These are phyloP conservation scores for Hiodon alosoides DNA, from an alignment of 2,113 vertebrate genomes.

Conservation along the genomic window DNA sequence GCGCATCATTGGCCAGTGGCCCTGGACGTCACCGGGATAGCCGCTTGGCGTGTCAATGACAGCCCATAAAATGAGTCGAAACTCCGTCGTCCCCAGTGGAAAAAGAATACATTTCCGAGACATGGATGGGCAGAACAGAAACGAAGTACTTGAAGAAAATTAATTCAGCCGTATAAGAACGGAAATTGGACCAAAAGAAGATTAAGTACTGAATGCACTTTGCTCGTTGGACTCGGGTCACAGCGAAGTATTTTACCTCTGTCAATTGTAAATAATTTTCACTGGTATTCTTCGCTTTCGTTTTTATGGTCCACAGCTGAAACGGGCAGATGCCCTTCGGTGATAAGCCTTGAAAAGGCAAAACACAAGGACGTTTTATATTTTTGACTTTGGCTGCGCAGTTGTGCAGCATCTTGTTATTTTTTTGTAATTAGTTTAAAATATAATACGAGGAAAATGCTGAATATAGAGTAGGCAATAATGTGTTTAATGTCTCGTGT, in stretches of 20 bases:
- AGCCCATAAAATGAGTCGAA: slow-evolving; percentile 18
- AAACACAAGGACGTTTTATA: neutral
- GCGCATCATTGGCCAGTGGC: slow-evolving; percentile 9
- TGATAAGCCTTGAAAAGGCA: neutral
- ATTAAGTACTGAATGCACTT: neutral
- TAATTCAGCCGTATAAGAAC: neutral
- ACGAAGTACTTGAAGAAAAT: neutral
- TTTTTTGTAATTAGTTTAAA: neutral
- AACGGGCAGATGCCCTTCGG: neutral
- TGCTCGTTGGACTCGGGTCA: neutral
- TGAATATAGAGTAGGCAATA: too few relatives aligned
- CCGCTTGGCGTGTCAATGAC: neutral
- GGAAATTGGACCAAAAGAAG: neutral
- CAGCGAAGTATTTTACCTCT: neutral
- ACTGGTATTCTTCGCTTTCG: slow-evolving; percentile 2
- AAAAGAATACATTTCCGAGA: neutral
- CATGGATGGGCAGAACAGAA: neutral
- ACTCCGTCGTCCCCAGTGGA: neutral
- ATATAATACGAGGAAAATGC: too few relatives aligned
- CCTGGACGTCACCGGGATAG: slow-evolving; percentile 10
- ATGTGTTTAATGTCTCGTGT: too few relatives aligned
- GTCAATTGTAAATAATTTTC: neutral
- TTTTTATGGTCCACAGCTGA: neutral
- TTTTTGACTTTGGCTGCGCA: neutral
- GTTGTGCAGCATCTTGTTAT: too few relatives aligned